These are phyloP conservation scores for Poecilia gillii DNA, from an alignment of 2,797 vertebrate genomes.

Conservation along the genomic window DNA sequence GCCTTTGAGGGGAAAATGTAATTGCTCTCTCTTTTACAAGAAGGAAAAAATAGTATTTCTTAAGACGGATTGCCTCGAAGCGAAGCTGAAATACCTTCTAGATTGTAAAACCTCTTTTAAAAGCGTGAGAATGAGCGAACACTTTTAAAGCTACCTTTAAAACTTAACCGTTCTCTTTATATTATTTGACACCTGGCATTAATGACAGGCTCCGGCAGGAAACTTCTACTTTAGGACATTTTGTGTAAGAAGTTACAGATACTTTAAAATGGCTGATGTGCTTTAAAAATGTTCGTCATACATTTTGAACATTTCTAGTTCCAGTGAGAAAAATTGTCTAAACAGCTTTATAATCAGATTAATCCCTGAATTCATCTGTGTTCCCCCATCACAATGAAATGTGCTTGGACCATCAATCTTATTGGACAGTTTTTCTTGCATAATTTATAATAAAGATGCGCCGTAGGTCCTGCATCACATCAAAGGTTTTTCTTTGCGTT, in stretches of 20 bases:
- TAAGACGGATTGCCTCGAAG: conserved; percentile 46
- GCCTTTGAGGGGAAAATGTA: conserved; percentile 23
- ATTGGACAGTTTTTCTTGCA: neutral
- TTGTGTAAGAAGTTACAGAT: neutral
- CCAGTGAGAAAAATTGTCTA: conserved; percentile 3
- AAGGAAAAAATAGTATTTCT: conserved; percentile 21
- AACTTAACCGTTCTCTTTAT: conserved; percentile 54
- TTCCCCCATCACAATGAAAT: conserved; percentile 12
- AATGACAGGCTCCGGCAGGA: conserved; percentile 42
- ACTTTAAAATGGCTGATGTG: neutral
- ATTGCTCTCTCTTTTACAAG: conserved; percentile 42
- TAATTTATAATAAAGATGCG: conserved; percentile 2
- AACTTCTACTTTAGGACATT: conserved; percentile 38
- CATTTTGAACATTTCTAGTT: neutral
- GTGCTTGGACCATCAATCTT: conserved; percentile 2
- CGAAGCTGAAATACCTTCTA: conserved; percentile 35
- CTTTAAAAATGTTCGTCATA: neutral
- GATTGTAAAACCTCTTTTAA: conserved; percentile 58
- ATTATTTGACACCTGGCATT: conserved; percentile 56
- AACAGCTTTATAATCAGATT: neutral
- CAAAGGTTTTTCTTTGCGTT: neutral
- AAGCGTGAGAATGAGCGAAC: conserved; percentile 39
- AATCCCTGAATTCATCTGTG: conserved; percentile 8
- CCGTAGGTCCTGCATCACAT: neutral
- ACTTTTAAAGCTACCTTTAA: conserved; percentile 59